These are phyloP conservation scores for Clarias magur DNA, from an alignment of 2,113 vertebrate species.

Conservation along the genomic window DNA sequence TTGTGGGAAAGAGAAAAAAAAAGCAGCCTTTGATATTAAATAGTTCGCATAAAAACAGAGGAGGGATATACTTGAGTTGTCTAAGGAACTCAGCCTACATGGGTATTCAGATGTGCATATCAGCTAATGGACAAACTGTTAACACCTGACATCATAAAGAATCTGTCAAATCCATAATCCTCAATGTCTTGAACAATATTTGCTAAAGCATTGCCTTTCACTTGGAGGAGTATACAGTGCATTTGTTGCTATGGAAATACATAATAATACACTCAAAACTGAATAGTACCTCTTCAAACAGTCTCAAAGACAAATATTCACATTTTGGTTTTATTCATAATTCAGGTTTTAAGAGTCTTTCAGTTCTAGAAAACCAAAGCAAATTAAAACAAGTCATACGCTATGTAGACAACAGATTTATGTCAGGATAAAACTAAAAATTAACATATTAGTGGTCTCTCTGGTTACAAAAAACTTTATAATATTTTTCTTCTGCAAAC, in stretches of 20 bases:
- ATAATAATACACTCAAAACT: slow-evolving; percentile 5
- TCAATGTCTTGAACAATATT: slow-evolving; percentile 38
- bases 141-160: slow-evolving; percentile 22
- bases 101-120: slow-evolving; percentile 7
- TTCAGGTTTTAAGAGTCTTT: not conserved
- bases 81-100: not conserved
- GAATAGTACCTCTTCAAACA: not conserved
- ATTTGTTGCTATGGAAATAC: slow-evolving; percentile 34
- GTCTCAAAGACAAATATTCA: not conserved
- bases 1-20: not conserved
- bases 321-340: too few relatives aligned
- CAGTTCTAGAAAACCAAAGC: not conserved
- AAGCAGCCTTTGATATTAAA: slow-evolving; percentile 17
- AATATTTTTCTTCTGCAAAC: not conserved
- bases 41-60: not conserved
- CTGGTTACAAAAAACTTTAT: not conserved
- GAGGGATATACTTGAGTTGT: not conserved
- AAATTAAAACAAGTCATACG: not conserved
- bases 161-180: slow-evolving; percentile 42
- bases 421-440: not conserved
- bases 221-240: not conserved
- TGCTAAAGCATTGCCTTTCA: slow-evolving; percentile 18
- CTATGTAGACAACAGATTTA: not conserved
- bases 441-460: not conserved
- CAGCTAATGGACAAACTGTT: slow-evolving; percentile 19